A percentile compares a stretch with the other conserved stretches of the same genome.
Evolutionary conservation across 1,140 invertebrate species (phyloP).

Genomic region (Apis cerana): DNA sequence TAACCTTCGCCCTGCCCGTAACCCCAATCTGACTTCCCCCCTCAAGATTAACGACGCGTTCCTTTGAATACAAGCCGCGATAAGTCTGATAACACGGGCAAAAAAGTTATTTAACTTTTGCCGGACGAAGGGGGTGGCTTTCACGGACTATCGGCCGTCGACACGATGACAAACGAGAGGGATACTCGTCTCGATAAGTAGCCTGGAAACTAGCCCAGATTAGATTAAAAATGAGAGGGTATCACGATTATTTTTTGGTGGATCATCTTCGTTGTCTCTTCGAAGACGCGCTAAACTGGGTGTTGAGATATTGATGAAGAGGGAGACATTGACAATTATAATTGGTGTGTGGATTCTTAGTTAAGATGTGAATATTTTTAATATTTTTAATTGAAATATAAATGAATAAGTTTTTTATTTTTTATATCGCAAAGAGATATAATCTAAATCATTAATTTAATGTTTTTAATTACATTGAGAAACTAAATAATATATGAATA

Average conservation of each 20-base stretch:
- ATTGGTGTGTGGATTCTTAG: too few species aligned
- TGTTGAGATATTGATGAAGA: too few species aligned
- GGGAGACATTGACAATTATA: too few species aligned
- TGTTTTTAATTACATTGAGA: too few species aligned
- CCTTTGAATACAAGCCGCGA: constrained; percentile 54
- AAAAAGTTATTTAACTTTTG: constrained; percentile 62
- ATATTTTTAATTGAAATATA: too few species aligned
- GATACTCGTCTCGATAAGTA: not conserved
- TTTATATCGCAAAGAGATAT: too few species aligned
- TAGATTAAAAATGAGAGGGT: constrained; percentile 19
- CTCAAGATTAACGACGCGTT: constrained; percentile 49
- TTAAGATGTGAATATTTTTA: too few species aligned
- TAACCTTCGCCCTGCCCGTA: constrained; percentile 54
- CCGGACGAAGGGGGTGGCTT: not conserved
- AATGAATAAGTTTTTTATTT: too few species aligned
- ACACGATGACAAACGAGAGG: constrained; percentile 42
- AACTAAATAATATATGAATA: too few species aligned
- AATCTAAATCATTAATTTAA: too few species aligned
- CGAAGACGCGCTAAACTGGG: not conserved
- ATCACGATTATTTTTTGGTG: not conserved
- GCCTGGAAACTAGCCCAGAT: not conserved
- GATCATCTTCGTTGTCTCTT: not conserved
- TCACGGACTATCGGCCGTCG: constrained; percentile 19
- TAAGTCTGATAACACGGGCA: constrained; percentile 53
- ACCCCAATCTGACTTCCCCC: constrained; percentile 38